These are phyloP conservation scores for Molothrus aeneus DNA, from an alignment of 2,797 vertebrate genomes.

Conservation along the genomic window DNA sequence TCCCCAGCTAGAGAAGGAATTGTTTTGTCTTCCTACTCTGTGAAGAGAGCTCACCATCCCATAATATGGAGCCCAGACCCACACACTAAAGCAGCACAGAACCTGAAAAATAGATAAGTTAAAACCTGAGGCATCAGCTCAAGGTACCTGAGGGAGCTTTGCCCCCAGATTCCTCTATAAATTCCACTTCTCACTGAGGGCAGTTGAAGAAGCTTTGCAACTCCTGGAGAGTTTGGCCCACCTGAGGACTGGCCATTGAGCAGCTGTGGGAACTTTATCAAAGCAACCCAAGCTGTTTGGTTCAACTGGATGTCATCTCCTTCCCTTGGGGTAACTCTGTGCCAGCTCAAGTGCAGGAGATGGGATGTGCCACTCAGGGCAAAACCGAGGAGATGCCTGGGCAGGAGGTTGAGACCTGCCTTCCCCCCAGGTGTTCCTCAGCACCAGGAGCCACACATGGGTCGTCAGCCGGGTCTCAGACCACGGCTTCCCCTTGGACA, in stretches of 20 bases:
- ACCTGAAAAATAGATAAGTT: background rate
- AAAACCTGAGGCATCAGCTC: background rate
- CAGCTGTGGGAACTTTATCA: background rate
- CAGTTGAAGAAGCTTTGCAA: background rate
- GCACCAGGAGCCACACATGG: conserved; percentile 84
- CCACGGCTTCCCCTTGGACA: conserved; percentile 81
- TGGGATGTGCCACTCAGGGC: background rate
- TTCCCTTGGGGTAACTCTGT: background rate
- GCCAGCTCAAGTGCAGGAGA: background rate
- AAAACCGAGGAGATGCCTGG: background rate
- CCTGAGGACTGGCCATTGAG: background rate
- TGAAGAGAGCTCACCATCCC: background rate
- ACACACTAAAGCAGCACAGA: background rate
- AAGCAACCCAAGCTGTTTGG: background rate
- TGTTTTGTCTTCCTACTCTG: background rate
- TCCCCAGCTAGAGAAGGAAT: background rate
- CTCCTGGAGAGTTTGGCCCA: background rate
- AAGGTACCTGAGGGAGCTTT: background rate
- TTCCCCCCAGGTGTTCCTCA: conserved; percentile 86
- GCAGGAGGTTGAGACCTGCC: background rate
- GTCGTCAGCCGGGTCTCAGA: conserved; percentile 75
- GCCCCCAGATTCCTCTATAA: background rate
- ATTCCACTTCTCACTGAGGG: background rate
- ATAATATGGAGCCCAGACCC: background rate
- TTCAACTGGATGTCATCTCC: background rate